These are phyloP conservation scores for Corythornis cristatus DNA, from an alignment of 2,113 vertebrate genomes.

Conservation along the genomic window DNA sequence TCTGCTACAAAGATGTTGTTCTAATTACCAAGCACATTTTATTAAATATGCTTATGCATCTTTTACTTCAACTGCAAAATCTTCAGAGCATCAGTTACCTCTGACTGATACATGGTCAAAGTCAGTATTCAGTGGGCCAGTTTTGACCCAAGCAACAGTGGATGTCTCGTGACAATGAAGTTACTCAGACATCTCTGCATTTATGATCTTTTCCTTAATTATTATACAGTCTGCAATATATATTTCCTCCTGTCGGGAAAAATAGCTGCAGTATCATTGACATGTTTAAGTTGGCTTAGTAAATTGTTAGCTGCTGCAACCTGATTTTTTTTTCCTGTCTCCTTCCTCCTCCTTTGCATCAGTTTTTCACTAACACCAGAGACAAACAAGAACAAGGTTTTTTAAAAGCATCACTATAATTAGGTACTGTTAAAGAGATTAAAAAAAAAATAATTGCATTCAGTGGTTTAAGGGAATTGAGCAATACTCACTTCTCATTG, in stretches of 20 bases:
- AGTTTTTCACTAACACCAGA: neutral
- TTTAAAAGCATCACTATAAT: neutral
- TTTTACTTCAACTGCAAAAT: neutral
- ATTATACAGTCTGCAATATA: neutral
- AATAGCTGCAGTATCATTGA: neutral
- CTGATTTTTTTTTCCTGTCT: neutral
- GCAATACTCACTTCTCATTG: slow-evolving; percentile 86
- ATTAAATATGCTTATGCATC: neutral
- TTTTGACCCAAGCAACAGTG: neutral
- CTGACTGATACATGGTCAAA: neutral
- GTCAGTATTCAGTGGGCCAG: neutral
- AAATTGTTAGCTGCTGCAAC: neutral
- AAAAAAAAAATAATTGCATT: neutral
- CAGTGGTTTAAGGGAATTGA: neutral
- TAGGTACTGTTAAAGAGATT: neutral
- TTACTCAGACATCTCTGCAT: neutral
- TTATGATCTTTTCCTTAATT: neutral
- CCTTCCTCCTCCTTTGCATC: neutral
- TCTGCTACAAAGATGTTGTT: neutral
- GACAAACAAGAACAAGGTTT: neutral
- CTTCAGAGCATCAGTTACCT: neutral
- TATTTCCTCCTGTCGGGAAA: neutral
- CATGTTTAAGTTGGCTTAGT: neutral
- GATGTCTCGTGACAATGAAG: neutral
- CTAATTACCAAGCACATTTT: neutral